These are phyloP conservation scores for Corythornis vintsioides DNA, from an alignment of 2,113 vertebrate genomes.

Conservation along the genomic window DNA sequence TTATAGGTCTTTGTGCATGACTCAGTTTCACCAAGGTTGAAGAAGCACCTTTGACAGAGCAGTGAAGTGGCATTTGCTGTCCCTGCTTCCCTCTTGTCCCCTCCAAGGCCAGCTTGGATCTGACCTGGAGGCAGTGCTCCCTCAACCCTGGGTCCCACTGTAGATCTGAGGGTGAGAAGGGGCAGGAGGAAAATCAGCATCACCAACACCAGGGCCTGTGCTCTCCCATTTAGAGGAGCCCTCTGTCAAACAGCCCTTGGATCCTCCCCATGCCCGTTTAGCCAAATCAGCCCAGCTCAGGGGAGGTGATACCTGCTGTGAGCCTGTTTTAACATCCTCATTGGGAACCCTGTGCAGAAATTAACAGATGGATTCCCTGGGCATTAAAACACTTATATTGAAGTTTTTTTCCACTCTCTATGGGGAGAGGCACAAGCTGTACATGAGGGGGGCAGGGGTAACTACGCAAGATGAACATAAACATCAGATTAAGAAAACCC, in stretches of 20 bases:
- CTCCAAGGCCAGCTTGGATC: neutral
- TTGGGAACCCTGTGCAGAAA: neutral
- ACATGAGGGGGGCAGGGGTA: rapidly evolving
- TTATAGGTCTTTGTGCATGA: neutral
- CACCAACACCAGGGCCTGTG: rapidly evolving
- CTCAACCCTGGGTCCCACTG: neutral
- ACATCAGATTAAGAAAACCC: neutral
- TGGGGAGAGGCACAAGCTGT: rapidly evolving
- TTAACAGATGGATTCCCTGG: neutral
- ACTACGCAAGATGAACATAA: neutral
- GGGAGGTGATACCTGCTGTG: neutral
- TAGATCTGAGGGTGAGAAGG: neutral
- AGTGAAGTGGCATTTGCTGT: neutral
- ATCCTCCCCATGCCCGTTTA: rapidly evolving
- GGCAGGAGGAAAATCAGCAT: neutral
- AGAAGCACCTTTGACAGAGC: neutral
- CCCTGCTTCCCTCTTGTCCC: neutral
- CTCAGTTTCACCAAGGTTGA: neutral
- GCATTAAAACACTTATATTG: neutral
- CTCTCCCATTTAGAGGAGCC: neutral
- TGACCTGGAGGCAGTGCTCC: neutral
- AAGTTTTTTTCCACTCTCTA: neutral
- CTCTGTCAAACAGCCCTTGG: neutral
- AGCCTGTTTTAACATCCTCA: neutral
- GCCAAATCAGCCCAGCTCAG: rapidly evolving